Conservation (phyloP, 2,888 invertebrate genomes). For the Ophonus ardosiacus region DNA sequence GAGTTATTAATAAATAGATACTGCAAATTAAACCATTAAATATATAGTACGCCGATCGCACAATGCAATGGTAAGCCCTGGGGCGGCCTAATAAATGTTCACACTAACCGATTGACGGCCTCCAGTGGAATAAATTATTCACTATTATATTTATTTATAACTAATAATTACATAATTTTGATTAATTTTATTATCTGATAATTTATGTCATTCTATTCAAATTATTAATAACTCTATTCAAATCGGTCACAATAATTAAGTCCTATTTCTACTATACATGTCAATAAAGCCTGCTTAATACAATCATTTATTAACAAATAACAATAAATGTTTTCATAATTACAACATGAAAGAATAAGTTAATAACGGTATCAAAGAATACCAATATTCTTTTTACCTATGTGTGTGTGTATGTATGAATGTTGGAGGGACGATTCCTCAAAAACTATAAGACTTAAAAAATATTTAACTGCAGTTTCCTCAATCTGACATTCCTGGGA, state of each 20-base stretch:
- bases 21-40: constrained; percentile 25
- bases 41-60: constrained; percentile 8
- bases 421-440: too few species aligned
- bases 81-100: constrained; percentile 8
- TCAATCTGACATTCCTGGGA: too few species aligned
- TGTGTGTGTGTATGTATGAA: too few species aligned
- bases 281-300: not conserved
- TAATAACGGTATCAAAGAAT: too few species aligned
- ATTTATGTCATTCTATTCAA: not conserved
- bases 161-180: constrained; percentile 7
- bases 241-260: not conserved
- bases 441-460: too few species aligned
- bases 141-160: constrained; percentile 16
- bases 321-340: not conserved
- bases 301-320: not conserved
- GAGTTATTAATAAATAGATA: constrained; percentile 40
- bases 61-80: not conserved
- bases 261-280: not conserved
- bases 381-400: too few species aligned
- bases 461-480: too few species aligned
- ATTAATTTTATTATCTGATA: constrained; percentile 28
- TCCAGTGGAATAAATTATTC: not conserved
- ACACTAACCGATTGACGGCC: not conserved
- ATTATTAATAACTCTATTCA: not conserved
- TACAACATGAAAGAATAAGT: not conserved